Conservation (phyloP, 2,888 invertebrate species). For the Arenicola marina region DNA sequence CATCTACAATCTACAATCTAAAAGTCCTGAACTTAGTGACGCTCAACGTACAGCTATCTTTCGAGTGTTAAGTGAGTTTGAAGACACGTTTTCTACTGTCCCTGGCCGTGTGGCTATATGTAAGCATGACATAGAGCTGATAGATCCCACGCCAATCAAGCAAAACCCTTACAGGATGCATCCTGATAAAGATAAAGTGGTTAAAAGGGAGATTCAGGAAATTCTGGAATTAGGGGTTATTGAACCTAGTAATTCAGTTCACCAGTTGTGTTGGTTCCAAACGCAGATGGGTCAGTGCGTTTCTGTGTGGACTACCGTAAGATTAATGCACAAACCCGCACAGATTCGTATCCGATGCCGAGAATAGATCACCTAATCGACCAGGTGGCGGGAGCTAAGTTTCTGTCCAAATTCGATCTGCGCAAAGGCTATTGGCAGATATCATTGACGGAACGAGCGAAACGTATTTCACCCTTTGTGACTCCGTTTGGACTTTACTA, state of each 20-base stretch:
- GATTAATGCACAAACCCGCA: slow-evolving; percentile 21
- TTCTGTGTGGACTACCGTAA: slow-evolving; percentile 28
- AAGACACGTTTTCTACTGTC: not conserved
- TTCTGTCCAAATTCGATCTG: not conserved
- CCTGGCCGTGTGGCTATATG: not conserved
- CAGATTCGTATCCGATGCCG: slow-evolving; percentile 31
- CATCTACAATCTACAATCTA: too few species aligned
- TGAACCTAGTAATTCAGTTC: slow-evolving; percentile 15
- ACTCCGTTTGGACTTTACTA: not conserved
- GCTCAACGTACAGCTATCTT: too few species aligned
- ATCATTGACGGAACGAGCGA: not conserved
- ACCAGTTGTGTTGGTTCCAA: slow-evolving; percentile 18
- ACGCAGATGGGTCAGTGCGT: slow-evolving; percentile 19
- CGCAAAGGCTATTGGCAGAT: not conserved
- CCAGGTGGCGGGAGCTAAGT: not conserved
- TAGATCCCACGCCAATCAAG: not conserved
- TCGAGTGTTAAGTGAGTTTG: too few species aligned
- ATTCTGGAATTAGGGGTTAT: slow-evolving; percentile 10
- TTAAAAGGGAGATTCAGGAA: not conserved
- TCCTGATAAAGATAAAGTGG: not conserved
- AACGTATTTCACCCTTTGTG: not conserved
- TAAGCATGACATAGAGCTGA: not conserved
- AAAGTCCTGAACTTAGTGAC: too few species aligned
- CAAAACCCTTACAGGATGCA: not conserved
- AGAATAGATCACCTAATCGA: slow-evolving; percentile 5